phyloP scores from a whole-genome alignment of 2,888 invertebrate genomes.

The Ariolimax columbianus region DNA sequence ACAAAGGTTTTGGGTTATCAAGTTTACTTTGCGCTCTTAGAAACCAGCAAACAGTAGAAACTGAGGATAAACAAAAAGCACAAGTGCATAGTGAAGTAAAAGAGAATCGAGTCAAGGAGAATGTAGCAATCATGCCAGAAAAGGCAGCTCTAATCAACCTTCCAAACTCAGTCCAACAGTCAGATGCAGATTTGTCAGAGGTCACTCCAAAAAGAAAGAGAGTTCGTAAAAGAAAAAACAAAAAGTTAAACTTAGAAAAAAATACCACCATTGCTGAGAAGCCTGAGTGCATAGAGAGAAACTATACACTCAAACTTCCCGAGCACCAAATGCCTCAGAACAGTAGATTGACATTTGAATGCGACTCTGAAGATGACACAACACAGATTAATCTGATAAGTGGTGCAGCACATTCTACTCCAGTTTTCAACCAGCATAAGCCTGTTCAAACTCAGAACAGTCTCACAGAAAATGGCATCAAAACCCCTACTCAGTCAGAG shows the following conservation, averaged over 20 bases:
- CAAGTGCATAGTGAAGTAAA: background rate
- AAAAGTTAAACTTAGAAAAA: background rate
- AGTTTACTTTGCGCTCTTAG: background rate
- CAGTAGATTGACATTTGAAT: constrained; percentile 13
- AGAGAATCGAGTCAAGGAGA: background rate
- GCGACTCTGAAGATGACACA: constrained; percentile 20
- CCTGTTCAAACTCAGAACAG: background rate
- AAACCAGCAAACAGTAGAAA: background rate
- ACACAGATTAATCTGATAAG: background rate
- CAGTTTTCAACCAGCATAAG: background rate
- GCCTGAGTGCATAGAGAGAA: background rate
- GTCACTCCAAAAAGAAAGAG: constrained; percentile 12
- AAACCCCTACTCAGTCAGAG: background rate
- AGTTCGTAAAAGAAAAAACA: constrained; percentile 25
- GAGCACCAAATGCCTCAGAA: constrained; percentile 27
- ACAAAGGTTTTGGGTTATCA: constrained; percentile 6
- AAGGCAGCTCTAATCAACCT: background rate
- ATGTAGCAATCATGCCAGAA: background rate
- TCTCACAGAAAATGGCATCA: background rate
- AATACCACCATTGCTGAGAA: background rate
- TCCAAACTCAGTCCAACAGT: background rate
- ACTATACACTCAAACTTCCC: constrained; percentile 29
- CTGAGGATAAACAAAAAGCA: background rate
- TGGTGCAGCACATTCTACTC: background rate
- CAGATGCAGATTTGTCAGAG: background rate